These are phyloP conservation scores for Phrynosoma platyrhinos DNA, from an alignment of 2,113 vertebrate genomes.

Conservation along the genomic window DNA sequence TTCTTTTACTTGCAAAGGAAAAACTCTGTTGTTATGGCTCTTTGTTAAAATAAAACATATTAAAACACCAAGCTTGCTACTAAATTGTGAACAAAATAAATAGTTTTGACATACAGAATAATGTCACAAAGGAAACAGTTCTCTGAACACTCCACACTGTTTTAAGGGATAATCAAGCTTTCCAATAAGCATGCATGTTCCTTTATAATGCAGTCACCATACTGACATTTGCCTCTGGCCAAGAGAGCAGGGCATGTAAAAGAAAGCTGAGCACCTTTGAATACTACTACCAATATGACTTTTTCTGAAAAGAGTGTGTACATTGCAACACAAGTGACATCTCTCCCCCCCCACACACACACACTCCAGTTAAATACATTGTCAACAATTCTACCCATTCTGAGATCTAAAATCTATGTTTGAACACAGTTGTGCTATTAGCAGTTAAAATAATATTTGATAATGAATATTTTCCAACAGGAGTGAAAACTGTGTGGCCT, in stretches of 20 bases:
- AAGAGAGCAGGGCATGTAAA: background rate
- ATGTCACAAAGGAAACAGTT: background rate
- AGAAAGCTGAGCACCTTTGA: background rate
- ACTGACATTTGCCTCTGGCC: slow-evolving; percentile 17
- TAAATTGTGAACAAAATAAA: background rate
- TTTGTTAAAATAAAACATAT: slow-evolving; percentile 24
- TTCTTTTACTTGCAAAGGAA: background rate
- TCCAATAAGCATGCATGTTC: background rate
- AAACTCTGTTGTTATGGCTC: slow-evolving; percentile 11
- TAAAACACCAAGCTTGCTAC: background rate
- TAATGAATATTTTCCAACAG: background rate
- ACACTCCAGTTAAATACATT: rapidly evolving
- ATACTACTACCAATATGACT: rapidly evolving
- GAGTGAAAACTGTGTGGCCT: too few species aligned
- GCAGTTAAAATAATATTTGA: slow-evolving; percentile 20
- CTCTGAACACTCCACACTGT: background rate
- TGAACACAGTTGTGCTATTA: background rate
- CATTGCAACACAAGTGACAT: rapidly evolving
- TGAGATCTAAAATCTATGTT: background rate
- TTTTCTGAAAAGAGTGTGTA: background rate
- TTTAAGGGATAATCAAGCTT: background rate
- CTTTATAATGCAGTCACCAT: slow-evolving; percentile 6
- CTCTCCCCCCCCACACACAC: background rate
- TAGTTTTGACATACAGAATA: background rate
- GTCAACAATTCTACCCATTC: background rate